phyloP scores from a whole-genome alignment of 2,113 vertebrate genomes.

The Parotia lawesii region DNA sequence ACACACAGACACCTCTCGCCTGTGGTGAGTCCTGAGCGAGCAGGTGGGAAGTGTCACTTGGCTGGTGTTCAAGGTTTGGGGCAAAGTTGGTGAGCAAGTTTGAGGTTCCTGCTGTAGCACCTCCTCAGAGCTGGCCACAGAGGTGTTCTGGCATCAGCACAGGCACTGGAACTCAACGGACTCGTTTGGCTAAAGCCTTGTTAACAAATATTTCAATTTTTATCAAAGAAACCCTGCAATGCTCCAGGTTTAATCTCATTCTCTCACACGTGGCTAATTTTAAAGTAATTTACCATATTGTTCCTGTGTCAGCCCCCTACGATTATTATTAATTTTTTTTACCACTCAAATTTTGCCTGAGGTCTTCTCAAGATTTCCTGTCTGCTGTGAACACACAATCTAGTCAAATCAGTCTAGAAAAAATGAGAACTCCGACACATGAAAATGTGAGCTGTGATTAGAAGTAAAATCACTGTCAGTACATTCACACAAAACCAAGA shows the following conservation, averaged over 20 bases:
- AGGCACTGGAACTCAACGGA: background rate
- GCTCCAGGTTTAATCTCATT: background rate
- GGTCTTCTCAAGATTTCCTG: background rate
- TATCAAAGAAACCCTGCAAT: background rate
- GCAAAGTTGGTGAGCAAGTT: background rate
- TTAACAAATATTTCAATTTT: background rate
- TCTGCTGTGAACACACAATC: background rate
- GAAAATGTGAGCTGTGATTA: background rate
- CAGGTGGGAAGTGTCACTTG: background rate
- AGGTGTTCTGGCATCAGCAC: background rate
- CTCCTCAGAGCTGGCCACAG: background rate
- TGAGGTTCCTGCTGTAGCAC: background rate
- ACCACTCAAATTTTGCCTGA: background rate
- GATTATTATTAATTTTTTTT: background rate
- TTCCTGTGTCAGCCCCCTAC: background rate
- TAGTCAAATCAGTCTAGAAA: background rate
- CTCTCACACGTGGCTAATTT: background rate
- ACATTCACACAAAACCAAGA: background rate
- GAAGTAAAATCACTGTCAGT: background rate
- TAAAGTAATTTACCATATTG: background rate
- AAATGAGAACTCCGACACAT: background rate
- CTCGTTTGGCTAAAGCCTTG: background rate
- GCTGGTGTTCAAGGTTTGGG: background rate
- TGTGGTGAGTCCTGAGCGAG: background rate
- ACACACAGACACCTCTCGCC: background rate